phyloP scores from a whole-genome alignment of 2,113 vertebrate genomes.

The Perca schrenkii region DNA sequence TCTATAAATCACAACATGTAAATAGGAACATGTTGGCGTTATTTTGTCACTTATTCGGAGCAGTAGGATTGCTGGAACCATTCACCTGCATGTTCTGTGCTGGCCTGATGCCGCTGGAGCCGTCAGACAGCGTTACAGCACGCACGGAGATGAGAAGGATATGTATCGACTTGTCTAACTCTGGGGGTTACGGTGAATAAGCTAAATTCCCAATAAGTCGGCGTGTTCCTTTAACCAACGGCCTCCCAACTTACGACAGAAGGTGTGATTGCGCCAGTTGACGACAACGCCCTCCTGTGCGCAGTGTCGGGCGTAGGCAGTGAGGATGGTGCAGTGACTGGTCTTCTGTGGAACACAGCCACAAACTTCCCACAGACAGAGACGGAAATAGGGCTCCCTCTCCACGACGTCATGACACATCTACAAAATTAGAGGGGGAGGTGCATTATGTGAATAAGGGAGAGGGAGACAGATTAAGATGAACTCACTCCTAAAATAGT shows the following conservation, averaged over 20 bases:
- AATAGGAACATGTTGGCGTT: too few species aligned
- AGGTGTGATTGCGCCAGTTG: constrained; percentile 88
- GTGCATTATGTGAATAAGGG: background rate
- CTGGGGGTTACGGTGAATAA: too few species aligned
- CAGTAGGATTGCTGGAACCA: too few species aligned
- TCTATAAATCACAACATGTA: too few species aligned
- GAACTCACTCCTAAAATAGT: background rate
- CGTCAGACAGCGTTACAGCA: too few species aligned
- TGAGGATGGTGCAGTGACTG: constrained; percentile 87
- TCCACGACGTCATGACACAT: constrained; percentile 89
- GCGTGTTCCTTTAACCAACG: background rate
- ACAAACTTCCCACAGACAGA: constrained; percentile 87
- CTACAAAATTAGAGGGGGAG: constrained; percentile 67
- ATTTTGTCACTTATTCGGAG: too few species aligned
- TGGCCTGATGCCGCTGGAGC: too few species aligned
- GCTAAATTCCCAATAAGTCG: too few species aligned
- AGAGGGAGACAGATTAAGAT: background rate
- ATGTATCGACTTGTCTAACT: too few species aligned
- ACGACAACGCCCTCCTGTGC: constrained; percentile 83
- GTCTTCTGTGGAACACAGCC: constrained; percentile 70
- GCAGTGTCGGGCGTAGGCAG: constrained; percentile 87
- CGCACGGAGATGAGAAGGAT: too few species aligned
- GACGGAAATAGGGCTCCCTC: constrained; percentile 81
- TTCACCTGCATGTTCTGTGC: too few species aligned
- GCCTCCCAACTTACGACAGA: constrained; percentile 84